phyloP scores from a whole-genome alignment of 2,797 vertebrate species.

The Megalops cyprinoides region DNA sequence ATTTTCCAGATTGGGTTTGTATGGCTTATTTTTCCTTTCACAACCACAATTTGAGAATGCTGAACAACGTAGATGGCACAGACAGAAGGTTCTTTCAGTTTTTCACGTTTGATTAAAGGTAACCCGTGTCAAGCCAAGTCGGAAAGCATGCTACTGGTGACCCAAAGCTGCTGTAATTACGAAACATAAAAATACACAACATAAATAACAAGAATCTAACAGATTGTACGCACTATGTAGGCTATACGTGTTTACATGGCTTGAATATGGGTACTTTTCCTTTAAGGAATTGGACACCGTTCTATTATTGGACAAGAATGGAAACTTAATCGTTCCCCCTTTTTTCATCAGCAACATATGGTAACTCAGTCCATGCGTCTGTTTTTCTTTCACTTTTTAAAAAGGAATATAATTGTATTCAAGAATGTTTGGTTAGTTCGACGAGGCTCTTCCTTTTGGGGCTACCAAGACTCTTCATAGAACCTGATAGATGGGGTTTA shows the following conservation, averaged over 20 bases:
- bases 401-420: slow-evolving; percentile 43
- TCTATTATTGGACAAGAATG: slow-evolving; percentile 56
- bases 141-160: not conserved
- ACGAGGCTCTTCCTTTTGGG: slow-evolving; percentile 26
- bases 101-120: not conserved
- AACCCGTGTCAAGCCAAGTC: slow-evolving; percentile 3
- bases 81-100: not conserved
- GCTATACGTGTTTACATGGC: not conserved
- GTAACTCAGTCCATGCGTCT: slow-evolving; percentile 24
- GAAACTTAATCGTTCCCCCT: slow-evolving; percentile 38
- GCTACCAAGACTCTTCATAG: slow-evolving; percentile 66
- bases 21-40: slow-evolving; percentile 24
- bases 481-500: slow-evolving; percentile 79
- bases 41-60: not conserved
- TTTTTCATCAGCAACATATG: slow-evolving; percentile 20
- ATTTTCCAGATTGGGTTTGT: slow-evolving; percentile 54
- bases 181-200: not conserved
- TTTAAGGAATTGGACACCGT: slow-evolving; percentile 60
- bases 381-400: slow-evolving; percentile 15
- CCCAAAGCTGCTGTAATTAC: slow-evolving; percentile 8
- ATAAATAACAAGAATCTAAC: slow-evolving; percentile 15
- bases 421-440: slow-evolving; percentile 39
- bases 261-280: slow-evolving; percentile 24
- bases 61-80: slow-evolving; percentile 4
- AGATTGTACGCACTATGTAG: not conserved